Evolutionary conservation across 23 tunicate species (phyloP).

Genomic region (Oikopleura dioica): DNA sequence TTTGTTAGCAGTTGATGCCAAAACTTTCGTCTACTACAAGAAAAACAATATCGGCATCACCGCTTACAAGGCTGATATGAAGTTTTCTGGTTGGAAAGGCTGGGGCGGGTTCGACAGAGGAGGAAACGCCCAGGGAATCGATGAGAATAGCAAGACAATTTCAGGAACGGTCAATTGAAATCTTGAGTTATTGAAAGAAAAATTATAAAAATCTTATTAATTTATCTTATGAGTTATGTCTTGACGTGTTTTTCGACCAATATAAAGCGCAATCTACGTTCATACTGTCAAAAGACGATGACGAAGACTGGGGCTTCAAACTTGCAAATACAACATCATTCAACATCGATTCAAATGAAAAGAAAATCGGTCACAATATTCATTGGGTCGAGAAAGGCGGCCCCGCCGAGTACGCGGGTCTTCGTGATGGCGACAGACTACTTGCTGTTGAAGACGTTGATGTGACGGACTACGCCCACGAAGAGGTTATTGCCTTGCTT

Average conservation of each 20-base stretch:
- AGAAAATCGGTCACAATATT: conserved; percentile 36
- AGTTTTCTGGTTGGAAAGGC: conserved; percentile 24
- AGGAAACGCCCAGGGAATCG: neutral
- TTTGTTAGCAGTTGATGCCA: conserved; percentile 59
- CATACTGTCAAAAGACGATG: neutral
- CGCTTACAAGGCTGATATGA: conserved; percentile 32
- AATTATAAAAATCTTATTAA: too few relatives aligned
- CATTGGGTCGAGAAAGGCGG: conserved; percentile 94
- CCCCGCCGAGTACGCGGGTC: conserved; percentile 48
- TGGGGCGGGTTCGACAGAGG: conserved; percentile 15
- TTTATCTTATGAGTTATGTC: neutral
- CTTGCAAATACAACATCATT: neutral
- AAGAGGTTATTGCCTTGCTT: neutral
- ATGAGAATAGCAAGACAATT: neutral
- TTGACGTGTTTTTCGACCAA: neutral
- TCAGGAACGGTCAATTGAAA: too few relatives aligned
- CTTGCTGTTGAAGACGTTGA: conserved; percentile 18
- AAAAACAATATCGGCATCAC: conserved; percentile 30
- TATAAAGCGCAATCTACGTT: neutral
- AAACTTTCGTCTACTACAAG: conserved; percentile 64
- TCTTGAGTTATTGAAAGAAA: too few relatives aligned
- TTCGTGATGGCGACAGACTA: conserved; percentile 72
- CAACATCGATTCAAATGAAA: neutral
- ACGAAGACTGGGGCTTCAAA: conserved; percentile 13
- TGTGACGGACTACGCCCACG: neutral